Conservation (phyloP, 1,140 invertebrate species). For the Heliconius nattereri region DNA sequence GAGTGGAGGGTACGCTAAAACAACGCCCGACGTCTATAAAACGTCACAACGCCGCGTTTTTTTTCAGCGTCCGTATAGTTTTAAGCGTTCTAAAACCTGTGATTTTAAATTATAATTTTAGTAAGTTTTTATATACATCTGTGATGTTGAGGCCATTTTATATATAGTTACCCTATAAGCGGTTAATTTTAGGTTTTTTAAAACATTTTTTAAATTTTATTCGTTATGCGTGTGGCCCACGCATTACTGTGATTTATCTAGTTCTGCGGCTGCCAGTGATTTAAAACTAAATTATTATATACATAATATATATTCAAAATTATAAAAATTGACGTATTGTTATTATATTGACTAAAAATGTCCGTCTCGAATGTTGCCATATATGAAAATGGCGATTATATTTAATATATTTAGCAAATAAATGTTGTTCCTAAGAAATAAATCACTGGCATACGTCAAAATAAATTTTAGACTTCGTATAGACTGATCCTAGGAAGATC, state of each 20-base stretch:
- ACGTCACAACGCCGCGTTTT: slow-evolving; percentile 25
- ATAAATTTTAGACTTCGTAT: slow-evolving; percentile 40
- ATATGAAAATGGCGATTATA: neutral
- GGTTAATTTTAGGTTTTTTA: slow-evolving; percentile 64
- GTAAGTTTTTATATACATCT: slow-evolving; percentile 71
- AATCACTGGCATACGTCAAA: slow-evolving; percentile 34
- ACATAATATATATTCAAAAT: slow-evolving; percentile 5
- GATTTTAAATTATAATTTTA: slow-evolving; percentile 74
- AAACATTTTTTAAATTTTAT: slow-evolving; percentile 41
- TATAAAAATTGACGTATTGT: slow-evolving; percentile 5
- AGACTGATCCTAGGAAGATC: slow-evolving; percentile 54
- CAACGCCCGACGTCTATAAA: neutral
- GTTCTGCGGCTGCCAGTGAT: slow-evolving; percentile 10
- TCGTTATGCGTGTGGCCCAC: slow-evolving; percentile 27
- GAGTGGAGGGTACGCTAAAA: slow-evolving; percentile 2
- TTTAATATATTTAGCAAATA: slow-evolving; percentile 15
- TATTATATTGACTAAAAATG: slow-evolving; percentile 7
- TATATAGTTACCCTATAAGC: slow-evolving; percentile 62
- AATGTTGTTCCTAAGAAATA: slow-evolving; percentile 19
- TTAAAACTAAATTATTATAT: slow-evolving; percentile 7
- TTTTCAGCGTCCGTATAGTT: slow-evolving; percentile 57
- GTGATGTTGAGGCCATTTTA: slow-evolving; percentile 76
- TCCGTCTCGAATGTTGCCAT: slow-evolving; percentile 13
- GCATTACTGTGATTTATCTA: slow-evolving; percentile 29
- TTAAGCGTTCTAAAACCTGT: slow-evolving; percentile 69